Percentiles rank a stretch among this genome's conserved stretches.
Evolutionary conservation across 2,797 vertebrate genomes (phyloP).

Genomic region (Microtus californicus): DNA sequence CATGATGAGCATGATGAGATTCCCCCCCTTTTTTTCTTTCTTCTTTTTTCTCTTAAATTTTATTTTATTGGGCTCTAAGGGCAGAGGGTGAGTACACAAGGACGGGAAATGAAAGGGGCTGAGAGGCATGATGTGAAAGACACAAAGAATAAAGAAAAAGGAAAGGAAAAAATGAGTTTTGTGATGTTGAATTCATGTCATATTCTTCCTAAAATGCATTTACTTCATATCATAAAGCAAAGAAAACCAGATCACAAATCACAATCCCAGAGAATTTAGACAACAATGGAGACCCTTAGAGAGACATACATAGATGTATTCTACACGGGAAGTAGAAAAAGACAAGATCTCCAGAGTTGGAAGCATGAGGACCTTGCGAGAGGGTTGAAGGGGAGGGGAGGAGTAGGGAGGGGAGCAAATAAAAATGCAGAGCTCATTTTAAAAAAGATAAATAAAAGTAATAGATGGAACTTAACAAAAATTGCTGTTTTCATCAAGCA

Average conservation of each 20-base stretch:
- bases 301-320: too few relatives aligned
- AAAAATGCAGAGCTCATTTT: too few relatives aligned
- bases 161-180: neutral
- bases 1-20: neutral
- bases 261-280: too few relatives aligned
- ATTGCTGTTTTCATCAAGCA: neutral
- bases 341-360: too few relatives aligned
- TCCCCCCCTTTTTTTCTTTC: rapidly evolving
- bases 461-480: neutral
- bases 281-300: too few relatives aligned
- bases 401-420: too few relatives aligned
- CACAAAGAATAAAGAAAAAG: neutral
- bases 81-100: neutral
- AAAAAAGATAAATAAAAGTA: neutral
- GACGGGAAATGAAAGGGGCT: neutral
- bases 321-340: too few relatives aligned
- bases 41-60: neutral
- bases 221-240: neutral
- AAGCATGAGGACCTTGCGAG: too few relatives aligned
- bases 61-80: neutral
- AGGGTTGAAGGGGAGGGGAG: too few relatives aligned
- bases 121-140: neutral
- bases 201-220: neutral
- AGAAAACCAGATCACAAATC: too few relatives aligned
- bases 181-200: neutral